Evolutionary conservation across 2,113 vertebrate genomes (phyloP), one percentile per base, ranked within the genome.

Genomic region (Otis tarda): DNA sequence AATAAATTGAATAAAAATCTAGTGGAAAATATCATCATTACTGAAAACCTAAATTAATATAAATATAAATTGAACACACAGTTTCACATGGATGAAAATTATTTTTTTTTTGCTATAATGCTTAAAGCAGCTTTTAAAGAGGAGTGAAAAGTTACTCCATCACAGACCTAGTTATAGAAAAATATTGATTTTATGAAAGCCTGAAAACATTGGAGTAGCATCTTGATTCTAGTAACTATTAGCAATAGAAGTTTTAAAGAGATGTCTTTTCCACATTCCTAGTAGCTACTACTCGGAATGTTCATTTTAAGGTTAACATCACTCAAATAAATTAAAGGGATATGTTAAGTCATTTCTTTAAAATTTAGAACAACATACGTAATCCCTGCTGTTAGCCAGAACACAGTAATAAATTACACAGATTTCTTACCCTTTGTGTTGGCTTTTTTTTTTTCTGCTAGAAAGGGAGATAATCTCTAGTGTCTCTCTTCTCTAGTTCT

Each of bases 61-160:
- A 41, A 71, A 50, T 55, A 7, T 18, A 27, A 74, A 4, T 65
- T 49, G 49, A 86, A 73, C 2, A 55, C 10, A n/a, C 3, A 28
- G 71, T 85, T 91, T 56, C 8, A 49, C 4, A 37, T 56, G 5
- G 9, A 41, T 31, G 9, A 70, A 57, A 87, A 68, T 24, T 35
- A 8, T 9, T 4, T 9, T 7, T 0, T n/a, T 74, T 70, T 65
- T 61, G 6, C 6, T 57, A 9, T 43, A 52, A 53, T 20, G 0
- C 2, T 35, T 57, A 50, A 64, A 76, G 4, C 4, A 55, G 6
- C 3, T 57, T 84, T 82, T 73, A 43, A 64, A 57, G 27, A 74
- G 53, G 45, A 60, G 13, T 55, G 12, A 60, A 74, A 83, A 73
- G 0, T 4, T 4, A 76, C 23, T 69, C 9, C 5, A 21, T 59